phyloP scores from a whole-genome alignment of 2,888 invertebrate genomes.

The Acleris literana region DNA sequence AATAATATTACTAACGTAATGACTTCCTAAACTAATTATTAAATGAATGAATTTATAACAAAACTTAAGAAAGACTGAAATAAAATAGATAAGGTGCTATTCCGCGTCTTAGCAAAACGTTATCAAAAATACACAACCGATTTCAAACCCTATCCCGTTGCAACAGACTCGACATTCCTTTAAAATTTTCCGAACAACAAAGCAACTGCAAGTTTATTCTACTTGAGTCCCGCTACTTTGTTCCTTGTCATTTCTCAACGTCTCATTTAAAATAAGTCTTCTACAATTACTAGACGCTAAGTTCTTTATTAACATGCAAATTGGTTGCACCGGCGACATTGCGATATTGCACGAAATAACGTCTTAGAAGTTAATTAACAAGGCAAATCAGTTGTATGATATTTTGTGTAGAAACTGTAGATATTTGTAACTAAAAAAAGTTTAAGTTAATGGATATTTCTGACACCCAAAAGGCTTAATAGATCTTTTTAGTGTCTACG shows the following conservation, averaged over 20 bases:
- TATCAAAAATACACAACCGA: conserved; percentile 2
- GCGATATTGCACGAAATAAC: conserved; percentile 33
- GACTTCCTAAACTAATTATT: background rate
- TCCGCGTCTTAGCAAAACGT: conserved; percentile 17
- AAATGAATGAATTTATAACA: background rate
- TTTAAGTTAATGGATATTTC: no score
- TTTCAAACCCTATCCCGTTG: background rate
- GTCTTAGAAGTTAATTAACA: conserved; percentile 26
- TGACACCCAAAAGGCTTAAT: no score
- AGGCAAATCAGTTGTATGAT: conserved; percentile 8
- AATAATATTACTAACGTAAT: background rate
- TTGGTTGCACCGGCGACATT: conserved; percentile 33
- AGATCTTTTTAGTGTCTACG: no score
- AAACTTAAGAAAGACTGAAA: conserved; percentile 14
- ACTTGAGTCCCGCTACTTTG: conserved; percentile 33
- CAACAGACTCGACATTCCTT: background rate
- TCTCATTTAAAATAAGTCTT: conserved; percentile 39
- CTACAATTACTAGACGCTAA: conserved; percentile 38
- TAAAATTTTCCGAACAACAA: conserved; percentile 7
- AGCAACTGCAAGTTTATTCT: conserved; percentile 32
- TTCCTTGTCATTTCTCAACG: conserved; percentile 36
- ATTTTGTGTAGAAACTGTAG: background rate
- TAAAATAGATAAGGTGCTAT: conserved; percentile 18
- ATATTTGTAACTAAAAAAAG: background rate
- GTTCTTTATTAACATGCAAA: conserved; percentile 40